Evolutionary conservation across 2,113 vertebrate species (phyloP).

Genomic region (Paramormyrops kingsleyae): DNA sequence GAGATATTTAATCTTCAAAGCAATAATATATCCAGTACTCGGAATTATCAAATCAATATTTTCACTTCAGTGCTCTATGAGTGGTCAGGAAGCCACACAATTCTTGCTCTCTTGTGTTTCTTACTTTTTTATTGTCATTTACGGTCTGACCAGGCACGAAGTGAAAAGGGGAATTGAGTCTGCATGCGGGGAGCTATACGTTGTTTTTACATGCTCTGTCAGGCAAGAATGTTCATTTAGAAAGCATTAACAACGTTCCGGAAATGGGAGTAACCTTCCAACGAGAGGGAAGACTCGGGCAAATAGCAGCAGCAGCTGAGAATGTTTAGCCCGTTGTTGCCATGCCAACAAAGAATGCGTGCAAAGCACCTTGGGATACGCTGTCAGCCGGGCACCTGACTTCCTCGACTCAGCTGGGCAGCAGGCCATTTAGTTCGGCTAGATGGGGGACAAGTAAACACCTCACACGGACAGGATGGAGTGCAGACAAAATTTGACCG

Average conservation of each 20-base stretch:
- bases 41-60: neutral
- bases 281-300: neutral
- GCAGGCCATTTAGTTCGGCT: conserved; percentile 1
- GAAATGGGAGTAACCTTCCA: neutral
- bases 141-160: neutral
- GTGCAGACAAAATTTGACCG: neutral
- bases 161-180: neutral
- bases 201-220: neutral
- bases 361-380: conserved; percentile 6
- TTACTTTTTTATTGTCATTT: neutral
- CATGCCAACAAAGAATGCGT: conserved; percentile 5
- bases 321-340: neutral
- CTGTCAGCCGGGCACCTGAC: neutral
- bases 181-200: neutral
- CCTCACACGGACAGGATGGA: neutral
- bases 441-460: neutral
- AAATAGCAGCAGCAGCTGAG: neutral
- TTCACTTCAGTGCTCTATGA: neutral
- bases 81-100: neutral
- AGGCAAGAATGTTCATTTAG: neutral
- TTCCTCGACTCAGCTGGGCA: conserved; percentile 8
- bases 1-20: neutral
- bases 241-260: neutral
- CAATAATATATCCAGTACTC: neutral
- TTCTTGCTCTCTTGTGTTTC: neutral